Evolutionary conservation across 2,888 invertebrate species (phyloP), one percentile per base, ranked within the genome.

Genomic region (Xanthorhoe spadicearia): DNA sequence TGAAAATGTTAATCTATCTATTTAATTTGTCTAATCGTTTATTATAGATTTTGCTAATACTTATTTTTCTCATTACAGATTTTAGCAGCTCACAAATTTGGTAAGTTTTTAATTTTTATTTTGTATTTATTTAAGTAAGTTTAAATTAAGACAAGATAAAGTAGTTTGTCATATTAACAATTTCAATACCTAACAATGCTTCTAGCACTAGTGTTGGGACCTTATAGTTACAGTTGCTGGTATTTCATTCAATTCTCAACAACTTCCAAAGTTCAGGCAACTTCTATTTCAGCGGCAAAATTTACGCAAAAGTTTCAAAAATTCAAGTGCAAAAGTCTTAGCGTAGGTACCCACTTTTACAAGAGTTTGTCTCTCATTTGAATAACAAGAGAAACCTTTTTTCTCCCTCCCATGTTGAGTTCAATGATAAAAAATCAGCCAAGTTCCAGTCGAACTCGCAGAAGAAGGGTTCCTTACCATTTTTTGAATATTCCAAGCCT

Each of bases 371-470:
- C 84, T 79, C 80, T 85, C 82, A 89, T 90, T 90, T 90, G 83
- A 90, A 90, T 90, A 90, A 90, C 89, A 89, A 84, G 87, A 74
- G 79, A 88, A 89, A 86, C 86, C 89, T 88, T 88, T 89, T 88
- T 88, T 84, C 80, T 72, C 74, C 71, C 15, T 60, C 70, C 68
- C 67, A 61, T 49, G 53, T 50, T 43, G 62, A 46, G 19, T 57
- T 73, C 65, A 57, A 64, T 58, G 52, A 69, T 69, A 43, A 73
- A 48, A 76, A 77, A 74, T 72, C n/a, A n/a, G n/a, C n/a, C n/a
- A n/a, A n/a, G n/a, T n/a, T n/a, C n/a, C n/a, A n/a, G n/a, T n/a
- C n/a, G n/a, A n/a, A n/a, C n/a, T n/a, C n/a, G n/a, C n/a, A n/a
- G n/a, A n/a, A n/a, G n/a, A n/a, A n/a, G n/a, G n/a, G n/a, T n/a